Percentiles rank a stretch among this genome's conserved stretches.
These are phyloP conservation scores for Epizoanthus rinbou DNA, from an alignment of 92 coral and sea anemone species.

Conservation along the genomic window DNA sequence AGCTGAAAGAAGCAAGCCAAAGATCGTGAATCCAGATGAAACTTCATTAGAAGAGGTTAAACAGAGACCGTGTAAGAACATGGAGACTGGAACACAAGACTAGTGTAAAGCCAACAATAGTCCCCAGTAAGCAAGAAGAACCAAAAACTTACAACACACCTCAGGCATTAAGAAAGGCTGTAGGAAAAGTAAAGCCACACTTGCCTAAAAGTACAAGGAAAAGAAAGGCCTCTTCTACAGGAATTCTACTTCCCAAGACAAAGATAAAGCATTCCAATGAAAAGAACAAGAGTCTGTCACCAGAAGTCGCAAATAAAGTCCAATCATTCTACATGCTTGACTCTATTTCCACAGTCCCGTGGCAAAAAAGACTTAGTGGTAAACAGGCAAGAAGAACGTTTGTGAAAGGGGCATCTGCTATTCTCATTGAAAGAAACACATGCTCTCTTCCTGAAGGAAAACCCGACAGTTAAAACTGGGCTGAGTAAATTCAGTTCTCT, in stretches of 20 bases:
- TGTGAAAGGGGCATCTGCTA: slow-evolving; percentile 57
- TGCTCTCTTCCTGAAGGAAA: slow-evolving; percentile 53
- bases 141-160: slow-evolving; percentile 45
- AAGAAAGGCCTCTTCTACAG: slow-evolving; percentile 57
- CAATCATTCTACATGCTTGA: slow-evolving; percentile 49
- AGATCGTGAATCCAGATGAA: slow-evolving; percentile 44
- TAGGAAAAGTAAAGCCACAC: slow-evolving; percentile 63
- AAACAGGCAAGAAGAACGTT: slow-evolving; percentile 53
- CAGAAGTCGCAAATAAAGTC: slow-evolving; percentile 45
- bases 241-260: slow-evolving; percentile 28
- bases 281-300: slow-evolving; percentile 46
- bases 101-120: slow-evolving; percentile 34
- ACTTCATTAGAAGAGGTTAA: slow-evolving; percentile 36
- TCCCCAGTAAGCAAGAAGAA: neutral
- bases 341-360: slow-evolving; percentile 51
- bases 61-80: slow-evolving; percentile 42
- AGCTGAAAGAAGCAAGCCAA: slow-evolving; percentile 58
- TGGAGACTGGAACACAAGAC: slow-evolving; percentile 42
- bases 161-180: slow-evolving; percentile 66
- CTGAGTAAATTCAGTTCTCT: slow-evolving; percentile 48
- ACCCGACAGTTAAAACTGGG: slow-evolving; percentile 49
- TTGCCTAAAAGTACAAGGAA: slow-evolving; percentile 74
- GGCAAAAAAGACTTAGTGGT: slow-evolving; percentile 59
- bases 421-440: slow-evolving; percentile 63
- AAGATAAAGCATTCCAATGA: slow-evolving; percentile 12